Conservation (phyloP, 2,888 invertebrate species). For the Fragum whitleyi region DNA sequence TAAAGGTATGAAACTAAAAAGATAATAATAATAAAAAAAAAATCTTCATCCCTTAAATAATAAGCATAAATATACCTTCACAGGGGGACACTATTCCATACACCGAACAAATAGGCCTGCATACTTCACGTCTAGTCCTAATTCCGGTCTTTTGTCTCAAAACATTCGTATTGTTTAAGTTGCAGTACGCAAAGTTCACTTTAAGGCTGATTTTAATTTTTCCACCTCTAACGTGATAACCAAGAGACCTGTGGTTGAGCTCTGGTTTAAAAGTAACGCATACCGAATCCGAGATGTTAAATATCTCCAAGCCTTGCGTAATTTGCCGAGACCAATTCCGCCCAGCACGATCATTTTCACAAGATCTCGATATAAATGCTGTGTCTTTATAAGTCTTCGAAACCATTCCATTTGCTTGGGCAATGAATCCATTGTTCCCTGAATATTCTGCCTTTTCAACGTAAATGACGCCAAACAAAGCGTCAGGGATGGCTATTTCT, state of each 20-base stretch:
- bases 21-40: too few relatives aligned
- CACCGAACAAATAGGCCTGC: slow-evolving; percentile 10
- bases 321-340: background rate
- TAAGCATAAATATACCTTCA: too few relatives aligned
- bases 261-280: slow-evolving; percentile 38
- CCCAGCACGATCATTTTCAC: background rate
- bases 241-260: slow-evolving; percentile 6
- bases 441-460: slow-evolving; percentile 27
- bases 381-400: background rate
- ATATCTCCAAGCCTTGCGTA: background rate
- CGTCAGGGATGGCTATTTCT: slow-evolving; percentile 22
- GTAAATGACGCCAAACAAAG: slow-evolving; percentile 2
- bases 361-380: background rate
- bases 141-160: background rate
- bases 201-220: slow-evolving; percentile 6
- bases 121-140: background rate
- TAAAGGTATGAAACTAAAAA: too few relatives aligned
- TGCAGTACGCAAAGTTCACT: slow-evolving; percentile 26
- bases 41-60: too few relatives aligned
- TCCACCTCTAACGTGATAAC: slow-evolving; percentile 32
- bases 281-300: background rate
- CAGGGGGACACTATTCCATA: background rate
- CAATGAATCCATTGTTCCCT: slow-evolving; percentile 22
- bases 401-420: background rate
- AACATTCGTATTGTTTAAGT: background rate